Evolutionary conservation across 2,888 invertebrate species (phyloP).

Genomic region (Papilio protenor): DNA sequence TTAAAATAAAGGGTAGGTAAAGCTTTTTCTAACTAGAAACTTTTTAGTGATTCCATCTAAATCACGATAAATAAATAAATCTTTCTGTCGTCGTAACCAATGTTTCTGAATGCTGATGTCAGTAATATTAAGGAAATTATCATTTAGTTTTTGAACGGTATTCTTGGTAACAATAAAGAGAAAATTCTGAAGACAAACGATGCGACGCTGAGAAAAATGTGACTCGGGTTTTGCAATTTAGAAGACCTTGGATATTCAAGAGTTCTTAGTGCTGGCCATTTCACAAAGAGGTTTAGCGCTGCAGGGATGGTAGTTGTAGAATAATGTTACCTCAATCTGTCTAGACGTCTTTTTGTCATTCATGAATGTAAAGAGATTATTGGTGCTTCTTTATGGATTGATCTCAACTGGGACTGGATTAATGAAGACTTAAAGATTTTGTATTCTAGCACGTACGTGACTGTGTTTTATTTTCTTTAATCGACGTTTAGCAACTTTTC

Average conservation of each 20-base stretch:
- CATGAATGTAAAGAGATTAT: constrained; percentile 31
- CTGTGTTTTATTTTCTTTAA: neutral
- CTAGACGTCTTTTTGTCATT: constrained; percentile 39
- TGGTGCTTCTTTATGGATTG: constrained; percentile 8
- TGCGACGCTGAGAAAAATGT: constrained; percentile 29
- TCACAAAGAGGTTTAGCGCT: constrained; percentile 35
- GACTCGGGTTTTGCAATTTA: constrained; percentile 31
- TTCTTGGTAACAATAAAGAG: constrained; percentile 1
- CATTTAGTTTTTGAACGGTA: neutral
- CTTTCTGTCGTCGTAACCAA: neutral
- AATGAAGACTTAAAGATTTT: constrained; percentile 1
- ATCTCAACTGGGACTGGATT: neutral
- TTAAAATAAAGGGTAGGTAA: neutral
- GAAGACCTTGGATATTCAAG: constrained; percentile 34
- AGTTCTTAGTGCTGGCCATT: constrained; percentile 37
- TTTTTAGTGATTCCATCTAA: neutral
- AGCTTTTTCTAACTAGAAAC: neutral
- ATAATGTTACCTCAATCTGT: constrained; percentile 42
- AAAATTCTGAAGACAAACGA: constrained; percentile 27
- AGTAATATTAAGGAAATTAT: neutral
- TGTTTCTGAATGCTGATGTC: neutral
- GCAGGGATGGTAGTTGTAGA: constrained; percentile 18
- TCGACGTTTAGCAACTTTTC: neutral
- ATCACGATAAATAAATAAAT: neutral
- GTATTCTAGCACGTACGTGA: neutral